These are phyloP conservation scores for Grus americana DNA, from an alignment of 2,113 vertebrate genomes.

Conservation along the genomic window DNA sequence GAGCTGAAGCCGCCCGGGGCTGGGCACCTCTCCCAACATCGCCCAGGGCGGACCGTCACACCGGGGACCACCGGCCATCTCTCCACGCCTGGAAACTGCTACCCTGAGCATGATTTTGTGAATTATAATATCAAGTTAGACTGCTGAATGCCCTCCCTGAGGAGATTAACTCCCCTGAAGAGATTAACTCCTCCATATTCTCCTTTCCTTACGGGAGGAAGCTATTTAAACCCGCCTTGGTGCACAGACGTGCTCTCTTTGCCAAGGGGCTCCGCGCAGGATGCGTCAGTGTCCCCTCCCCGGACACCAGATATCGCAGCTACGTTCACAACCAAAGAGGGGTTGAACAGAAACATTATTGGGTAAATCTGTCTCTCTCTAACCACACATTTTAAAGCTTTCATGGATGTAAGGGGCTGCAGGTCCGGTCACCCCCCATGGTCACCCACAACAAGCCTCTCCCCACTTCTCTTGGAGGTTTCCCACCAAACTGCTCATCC, in stretches of 20 bases:
- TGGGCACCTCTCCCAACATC: background rate
- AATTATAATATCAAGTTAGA: background rate
- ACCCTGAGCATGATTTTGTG: background rate
- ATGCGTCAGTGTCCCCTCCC: background rate
- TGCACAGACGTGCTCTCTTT: background rate
- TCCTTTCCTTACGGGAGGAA: background rate
- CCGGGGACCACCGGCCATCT: background rate
- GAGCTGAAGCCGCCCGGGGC: background rate
- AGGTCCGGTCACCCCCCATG: background rate
- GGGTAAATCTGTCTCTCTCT: background rate
- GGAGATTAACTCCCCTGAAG: background rate
- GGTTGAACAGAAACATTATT: rapidly evolving
- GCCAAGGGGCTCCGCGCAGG: background rate
- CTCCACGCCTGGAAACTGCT: background rate
- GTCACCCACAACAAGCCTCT: background rate
- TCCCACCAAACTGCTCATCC: background rate
- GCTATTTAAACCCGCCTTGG: background rate
- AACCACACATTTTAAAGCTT: background rate
- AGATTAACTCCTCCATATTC: background rate
- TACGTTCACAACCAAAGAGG: background rate
- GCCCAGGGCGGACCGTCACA: rapidly evolving
- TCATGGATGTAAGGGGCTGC: background rate
- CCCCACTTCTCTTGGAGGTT: background rate
- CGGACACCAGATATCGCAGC: background rate
- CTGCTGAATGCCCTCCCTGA: background rate